phyloP scores from a whole-genome alignment of 1,140 invertebrate species.

The Ephestia elutella region DNA sequence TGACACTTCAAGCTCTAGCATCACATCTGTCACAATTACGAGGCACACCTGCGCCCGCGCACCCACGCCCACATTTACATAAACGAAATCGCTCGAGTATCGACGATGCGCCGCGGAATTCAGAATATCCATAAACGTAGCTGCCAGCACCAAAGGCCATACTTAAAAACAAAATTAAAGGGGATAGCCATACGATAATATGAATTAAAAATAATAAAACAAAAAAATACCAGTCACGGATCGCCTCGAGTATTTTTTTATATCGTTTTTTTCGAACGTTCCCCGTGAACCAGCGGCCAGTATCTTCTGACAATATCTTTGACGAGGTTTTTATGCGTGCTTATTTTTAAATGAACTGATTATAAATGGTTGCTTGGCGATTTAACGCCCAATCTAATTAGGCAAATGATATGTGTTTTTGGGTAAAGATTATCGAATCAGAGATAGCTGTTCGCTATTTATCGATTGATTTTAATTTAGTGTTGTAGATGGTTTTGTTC shows the following conservation, averaged over 20 bases:
- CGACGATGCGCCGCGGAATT: conserved; percentile 62
- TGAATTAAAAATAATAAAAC: conserved; percentile 75
- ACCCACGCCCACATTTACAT: conserved; percentile 53
- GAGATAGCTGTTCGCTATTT: conserved; percentile 39
- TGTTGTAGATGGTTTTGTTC: conserved; percentile 19
- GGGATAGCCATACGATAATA: conserved; percentile 73
- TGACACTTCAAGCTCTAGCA: background rate
- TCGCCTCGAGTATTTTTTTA: conserved; percentile 68
- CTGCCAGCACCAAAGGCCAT: conserved; percentile 68
- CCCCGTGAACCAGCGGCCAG: conserved; percentile 52
- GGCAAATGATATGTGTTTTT: conserved; percentile 73
- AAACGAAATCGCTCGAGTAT: conserved; percentile 53
- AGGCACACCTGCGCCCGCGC: conserved; percentile 63
- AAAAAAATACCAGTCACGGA: conserved; percentile 72
- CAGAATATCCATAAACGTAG: conserved; percentile 70
- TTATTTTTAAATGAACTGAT: conserved; percentile 73
- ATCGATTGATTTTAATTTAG: conserved; percentile 49
- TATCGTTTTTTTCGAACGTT: conserved; percentile 48
- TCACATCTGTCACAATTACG: conserved; percentile 56
- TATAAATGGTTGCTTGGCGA: conserved; percentile 72
- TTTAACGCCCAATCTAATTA: conserved; percentile 74
- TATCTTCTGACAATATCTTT: conserved; percentile 73
- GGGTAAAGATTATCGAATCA: conserved; percentile 30
- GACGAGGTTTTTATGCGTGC: conserved; percentile 70
- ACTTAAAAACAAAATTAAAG: conserved; percentile 75